Evolutionary conservation across 1,140 invertebrate genomes (phyloP).

Genomic region (Drosophila kanapiae): DNA sequence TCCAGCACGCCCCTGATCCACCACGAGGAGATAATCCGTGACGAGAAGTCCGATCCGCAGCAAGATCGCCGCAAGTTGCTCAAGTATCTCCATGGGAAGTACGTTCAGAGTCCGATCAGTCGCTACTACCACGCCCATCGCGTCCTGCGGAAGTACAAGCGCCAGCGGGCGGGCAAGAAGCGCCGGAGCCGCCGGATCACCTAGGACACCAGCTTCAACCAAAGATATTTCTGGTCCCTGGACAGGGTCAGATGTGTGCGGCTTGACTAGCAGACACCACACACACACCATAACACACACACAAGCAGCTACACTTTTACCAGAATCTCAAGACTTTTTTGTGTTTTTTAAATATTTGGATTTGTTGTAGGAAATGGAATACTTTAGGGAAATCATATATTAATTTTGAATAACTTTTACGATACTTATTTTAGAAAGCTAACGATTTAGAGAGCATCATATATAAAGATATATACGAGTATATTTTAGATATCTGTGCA

Average conservation of each 20-base stretch:
- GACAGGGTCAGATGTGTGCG: conserved; percentile 32
- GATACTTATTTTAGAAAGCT: conserved; percentile 26
- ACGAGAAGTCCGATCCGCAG: conserved; percentile 34
- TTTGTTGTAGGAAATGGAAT: conserved; percentile 34
- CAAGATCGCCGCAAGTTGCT: conserved; percentile 58
- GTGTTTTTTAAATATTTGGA: conserved; percentile 50
- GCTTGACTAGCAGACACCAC: conserved; percentile 39
- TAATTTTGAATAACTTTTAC: conserved; percentile 38
- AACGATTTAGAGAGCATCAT: conserved; percentile 18
- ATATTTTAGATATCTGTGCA: conserved; percentile 64
- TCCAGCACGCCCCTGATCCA: conserved; percentile 9
- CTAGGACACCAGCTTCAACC: conserved; percentile 48
- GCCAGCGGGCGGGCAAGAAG: conserved; percentile 17
- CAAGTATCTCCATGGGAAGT: conserved; percentile 79
- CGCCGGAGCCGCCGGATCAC: conserved; percentile 1
- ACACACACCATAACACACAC: conserved; percentile 52
- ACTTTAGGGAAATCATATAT: conserved; percentile 34
- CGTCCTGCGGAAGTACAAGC: conserved; percentile 71
- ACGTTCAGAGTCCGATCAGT: conserved; percentile 69
- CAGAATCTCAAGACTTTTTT: conserved; percentile 78
- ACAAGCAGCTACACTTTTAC: conserved; percentile 54
- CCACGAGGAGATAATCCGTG: conserved; percentile 55
- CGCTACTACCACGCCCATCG: conserved; percentile 73
- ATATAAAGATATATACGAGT: conserved; percentile 35
- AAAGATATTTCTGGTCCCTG: conserved; percentile 37